A percentile compares a stretch with the other conserved stretches of the same genome.
These are phyloP conservation scores for Hoplias malabaricus DNA, from an alignment of 2,113 vertebrate species.

Conservation along the genomic window DNA sequence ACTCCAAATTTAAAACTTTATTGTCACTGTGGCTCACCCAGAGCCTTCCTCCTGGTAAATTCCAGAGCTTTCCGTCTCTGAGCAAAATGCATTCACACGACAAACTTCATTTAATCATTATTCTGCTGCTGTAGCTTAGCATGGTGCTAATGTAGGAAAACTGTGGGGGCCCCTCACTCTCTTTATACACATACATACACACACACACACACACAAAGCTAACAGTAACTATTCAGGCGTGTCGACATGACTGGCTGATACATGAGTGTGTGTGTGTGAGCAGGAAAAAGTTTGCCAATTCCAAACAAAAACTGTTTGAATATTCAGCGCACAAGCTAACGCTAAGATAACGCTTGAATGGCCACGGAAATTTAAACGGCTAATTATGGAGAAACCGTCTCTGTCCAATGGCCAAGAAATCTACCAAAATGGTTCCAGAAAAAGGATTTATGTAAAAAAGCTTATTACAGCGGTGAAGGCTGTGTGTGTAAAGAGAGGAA, in stretches of 20 bases:
- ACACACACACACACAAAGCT: conserved; percentile 1
- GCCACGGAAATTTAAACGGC: background rate
- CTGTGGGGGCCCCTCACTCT: background rate
- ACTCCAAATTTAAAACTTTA: no score
- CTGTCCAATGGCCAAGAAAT: background rate
- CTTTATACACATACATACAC: background rate
- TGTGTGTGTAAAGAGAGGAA: background rate
- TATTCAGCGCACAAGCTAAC: conserved; percentile 18
- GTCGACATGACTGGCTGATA: background rate
- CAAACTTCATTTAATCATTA: background rate
- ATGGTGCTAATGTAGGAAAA: background rate
- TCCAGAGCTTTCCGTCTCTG: background rate
- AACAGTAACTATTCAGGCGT: conserved; percentile 4
- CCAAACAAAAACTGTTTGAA: conserved; percentile 6
- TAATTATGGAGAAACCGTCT: background rate
- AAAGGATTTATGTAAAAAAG: background rate
- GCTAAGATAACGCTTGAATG: background rate
- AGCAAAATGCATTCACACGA: background rate
- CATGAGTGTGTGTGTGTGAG: background rate
- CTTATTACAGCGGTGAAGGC: background rate
- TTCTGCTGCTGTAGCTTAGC: background rate
- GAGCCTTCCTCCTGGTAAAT: background rate
- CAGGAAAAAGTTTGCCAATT: background rate
- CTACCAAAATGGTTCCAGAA: background rate
- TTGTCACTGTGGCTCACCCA: background rate